These are phyloP conservation scores for Apogon hyalosoma DNA, from an alignment of 2,797 vertebrate species.

Conservation along the genomic window DNA sequence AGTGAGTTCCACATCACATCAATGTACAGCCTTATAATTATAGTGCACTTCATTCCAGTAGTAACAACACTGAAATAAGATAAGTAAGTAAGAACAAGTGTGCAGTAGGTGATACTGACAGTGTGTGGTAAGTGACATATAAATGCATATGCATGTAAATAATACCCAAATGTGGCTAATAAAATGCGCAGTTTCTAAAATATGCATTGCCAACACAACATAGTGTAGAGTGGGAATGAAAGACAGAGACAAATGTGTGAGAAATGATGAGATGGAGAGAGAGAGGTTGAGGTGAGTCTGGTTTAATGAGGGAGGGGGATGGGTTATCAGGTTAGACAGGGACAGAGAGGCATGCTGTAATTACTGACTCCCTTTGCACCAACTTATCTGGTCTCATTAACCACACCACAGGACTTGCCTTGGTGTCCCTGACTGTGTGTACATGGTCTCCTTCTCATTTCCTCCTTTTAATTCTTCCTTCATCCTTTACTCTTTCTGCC, in stretches of 20 bases:
- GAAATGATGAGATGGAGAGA: neutral
- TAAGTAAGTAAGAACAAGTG: too few species aligned
- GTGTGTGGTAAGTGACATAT: too few species aligned
- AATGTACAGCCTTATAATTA: too few species aligned
- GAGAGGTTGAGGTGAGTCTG: constrained; percentile 18
- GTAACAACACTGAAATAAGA: too few species aligned
- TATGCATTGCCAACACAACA: neutral
- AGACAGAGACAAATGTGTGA: neutral
- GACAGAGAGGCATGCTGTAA: constrained; percentile 56
- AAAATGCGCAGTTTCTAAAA: neutral
- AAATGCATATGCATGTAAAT: neutral
- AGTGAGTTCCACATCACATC: too few species aligned
- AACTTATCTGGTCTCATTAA: constrained; percentile 50
- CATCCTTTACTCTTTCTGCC: constrained; percentile 1
- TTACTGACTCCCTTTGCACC: constrained; percentile 52
- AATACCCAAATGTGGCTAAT: neutral
- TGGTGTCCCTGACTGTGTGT: constrained; percentile 8
- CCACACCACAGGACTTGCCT: constrained; percentile 20
- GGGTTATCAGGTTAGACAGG: constrained; percentile 37
- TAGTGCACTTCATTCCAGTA: too few species aligned
- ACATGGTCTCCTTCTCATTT: constrained; percentile 6
- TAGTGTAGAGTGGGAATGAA: neutral
- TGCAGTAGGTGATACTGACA: too few species aligned
- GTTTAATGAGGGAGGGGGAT: constrained; percentile 25
- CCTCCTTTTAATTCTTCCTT: neutral